These are phyloP conservation scores for Cremastinae sp. DNA, from an alignment of 2,888 invertebrate genomes.

Conservation along the genomic window DNA sequence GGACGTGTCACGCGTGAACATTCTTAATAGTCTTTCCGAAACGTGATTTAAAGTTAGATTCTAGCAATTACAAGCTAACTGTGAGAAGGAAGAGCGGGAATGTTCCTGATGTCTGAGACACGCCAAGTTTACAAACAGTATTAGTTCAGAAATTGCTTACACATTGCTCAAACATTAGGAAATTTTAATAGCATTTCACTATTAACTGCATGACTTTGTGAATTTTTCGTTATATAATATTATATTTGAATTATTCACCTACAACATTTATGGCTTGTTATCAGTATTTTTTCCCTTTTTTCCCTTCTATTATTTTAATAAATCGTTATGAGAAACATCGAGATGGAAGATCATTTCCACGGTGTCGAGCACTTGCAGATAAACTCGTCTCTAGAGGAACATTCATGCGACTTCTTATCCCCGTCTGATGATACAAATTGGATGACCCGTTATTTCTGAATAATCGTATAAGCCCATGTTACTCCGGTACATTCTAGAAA, in stretches of 20 bases:
- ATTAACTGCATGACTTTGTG: no score
- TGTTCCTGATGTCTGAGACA: conserved; percentile 4
- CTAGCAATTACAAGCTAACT: conserved; percentile 32
- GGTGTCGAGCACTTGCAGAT: no score
- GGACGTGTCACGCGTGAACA: conserved; percentile 26
- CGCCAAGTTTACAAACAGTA: conserved; percentile 31
- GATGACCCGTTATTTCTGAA: conserved; percentile 63
- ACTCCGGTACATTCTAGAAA: conserved; percentile 39
- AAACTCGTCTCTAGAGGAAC: conserved; percentile 54
- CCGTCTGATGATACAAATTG: conserved; percentile 67
- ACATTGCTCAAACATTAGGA: conserved; percentile 6
- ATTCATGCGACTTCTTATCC: conserved; percentile 59
- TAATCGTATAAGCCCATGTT: conserved; percentile 61
- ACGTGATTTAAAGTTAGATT: conserved; percentile 46
- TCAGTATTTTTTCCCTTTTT: no score
- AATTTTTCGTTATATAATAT: no score
- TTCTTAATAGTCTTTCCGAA: conserved; percentile 38
- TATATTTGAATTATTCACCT: no score
- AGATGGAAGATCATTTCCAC: no score
- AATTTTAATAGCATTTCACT: conserved; percentile 8
- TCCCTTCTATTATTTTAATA: no score
- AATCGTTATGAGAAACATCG: no score
- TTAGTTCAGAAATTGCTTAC: conserved; percentile 21
- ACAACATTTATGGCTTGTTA: no score
- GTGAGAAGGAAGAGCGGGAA: background rate